Evolutionary conservation across 2,888 invertebrate genomes (phyloP), one percentile per base, ranked within the genome.

Genomic region (Epicampocera succincta): DNA sequence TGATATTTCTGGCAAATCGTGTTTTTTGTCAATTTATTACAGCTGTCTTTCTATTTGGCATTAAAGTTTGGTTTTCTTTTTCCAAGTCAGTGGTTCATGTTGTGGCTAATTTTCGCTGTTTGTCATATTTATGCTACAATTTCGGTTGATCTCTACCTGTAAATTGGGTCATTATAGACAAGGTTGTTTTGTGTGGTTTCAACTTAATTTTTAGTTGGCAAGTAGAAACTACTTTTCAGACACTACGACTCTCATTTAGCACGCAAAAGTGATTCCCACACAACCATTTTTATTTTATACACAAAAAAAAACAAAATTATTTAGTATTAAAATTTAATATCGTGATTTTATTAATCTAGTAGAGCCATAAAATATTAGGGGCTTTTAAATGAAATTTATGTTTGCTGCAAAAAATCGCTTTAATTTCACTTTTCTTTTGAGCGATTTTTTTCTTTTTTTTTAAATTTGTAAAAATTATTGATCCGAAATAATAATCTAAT

Each of bases 21-120:
- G 80, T 66, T 72, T 75, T 80, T 72, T 76, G 66, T 66, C 76
- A 80, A 80, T 76, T 80, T 80, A 80, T 80, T 80, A 72, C 54
- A 72, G 46, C 66, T 80, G 48, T 46, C 19, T 40, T 40, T 61
- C 29, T 76, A 68, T 76, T 61, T 61, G 21, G 50, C 48, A 68
- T 42, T 66, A 48, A 72, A 68, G 46, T 48, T 80, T 19, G 12
- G 1, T 48, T 77, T 63, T 33, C 33, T 33, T 9, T 68, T 44
- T 38, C 15, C n/a, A 1, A 40, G 17, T 63, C n/a, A 46, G 12
- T 68, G 1, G 21, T 80, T 44, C 44, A 1, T 40, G 9, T 56
- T 44, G 17, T 19, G 46, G 38, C 58, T 17, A 46, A 44, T 56
- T 50, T 71, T 52, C 54, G 29, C 11, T 40, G 44, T 63, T 68